Percentiles rank a stretch among this genome's conserved stretches.
phyloP scores from a whole-genome alignment of 2,797 vertebrate genomes.

The Tokudaia tokunoshimensis region DNA sequence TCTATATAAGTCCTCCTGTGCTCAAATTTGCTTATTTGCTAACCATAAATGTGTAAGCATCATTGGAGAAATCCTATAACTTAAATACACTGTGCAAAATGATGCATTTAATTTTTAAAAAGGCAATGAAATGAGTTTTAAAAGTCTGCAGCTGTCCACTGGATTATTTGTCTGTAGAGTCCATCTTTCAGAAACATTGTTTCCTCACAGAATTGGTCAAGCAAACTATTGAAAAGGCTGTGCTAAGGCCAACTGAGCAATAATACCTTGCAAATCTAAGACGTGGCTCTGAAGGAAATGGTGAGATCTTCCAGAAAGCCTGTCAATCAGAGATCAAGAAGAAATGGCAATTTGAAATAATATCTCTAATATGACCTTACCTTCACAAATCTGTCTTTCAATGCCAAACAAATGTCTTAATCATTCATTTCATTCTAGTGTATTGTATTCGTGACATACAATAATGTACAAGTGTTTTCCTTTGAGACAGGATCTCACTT shows the following conservation, averaged over 20 bases:
- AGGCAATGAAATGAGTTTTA: neutral
- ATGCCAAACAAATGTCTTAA: constrained; percentile 28
- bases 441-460: neutral
- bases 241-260: neutral
- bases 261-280: neutral
- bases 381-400: constrained; percentile 22
- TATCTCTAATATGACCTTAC: neutral
- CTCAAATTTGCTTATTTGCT: constrained; percentile 19
- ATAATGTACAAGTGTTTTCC: neutral
- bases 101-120: neutral
- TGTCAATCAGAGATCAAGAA: neutral
- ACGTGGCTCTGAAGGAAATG: neutral
- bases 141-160: neutral
- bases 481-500: neutral
- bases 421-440: neutral
- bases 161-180: neutral
- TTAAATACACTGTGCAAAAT: neutral
- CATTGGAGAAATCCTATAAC: neutral
- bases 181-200: constrained; percentile 14
- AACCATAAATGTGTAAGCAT: neutral
- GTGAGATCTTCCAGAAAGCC: neutral
- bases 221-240: neutral
- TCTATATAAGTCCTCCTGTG: neutral
- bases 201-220: neutral
- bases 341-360: neutral